Base-by-base conservation (phyloP, 2,888 invertebrate genomes). In the Rhodophaea formosa region DNA sequence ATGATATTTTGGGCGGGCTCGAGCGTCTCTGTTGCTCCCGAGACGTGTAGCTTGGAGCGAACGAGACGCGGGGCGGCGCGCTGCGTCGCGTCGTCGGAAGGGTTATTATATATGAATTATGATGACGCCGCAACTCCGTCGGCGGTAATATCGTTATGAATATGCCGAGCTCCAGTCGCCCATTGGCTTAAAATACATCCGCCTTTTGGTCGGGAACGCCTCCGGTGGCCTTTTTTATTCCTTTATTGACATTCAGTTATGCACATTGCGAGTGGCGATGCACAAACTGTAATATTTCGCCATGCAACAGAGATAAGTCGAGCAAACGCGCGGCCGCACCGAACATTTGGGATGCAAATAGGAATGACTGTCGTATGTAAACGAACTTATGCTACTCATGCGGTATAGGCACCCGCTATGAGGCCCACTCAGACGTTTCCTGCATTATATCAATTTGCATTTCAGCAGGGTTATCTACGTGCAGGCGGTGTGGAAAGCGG, bases 81-180 rank as follows among this genome's bases (percentile, higher is more conserved):
- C 73, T 75, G 84, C 82, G 80, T 70, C 77, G 82, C 78, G 78
- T 69, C 75, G 82, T 83, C 83, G 82, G 86, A 91, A 90, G 91
- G 92, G 91, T 92, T 92, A 91, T 91, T 91, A 91, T 91, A 74
- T 91, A 92, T 92, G 92, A 92, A 88, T 91, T 91, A 92, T 92
- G 91, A 92, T 83, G 89, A 88, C 86, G 86, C 84, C 83, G 88
- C 81, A 72, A 77, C 85, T 82, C 83, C 85, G 88, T 72, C 88
- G 85, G 80, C 89, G 82, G 91, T 90, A 92, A 91, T 91, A 91
- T 86, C 88, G 88, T 91, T 91, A 92, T 92, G 92, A 92, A 91
- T 92, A 92, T 91, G 87, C 88, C 79, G 80, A 77, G 85, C 75
- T 81, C 84, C 71, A 84, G 71, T 81, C 89, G 82, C 88, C 82